Conservation (phyloP, 2,888 invertebrate species). For the Serripes groenlandicus region DNA sequence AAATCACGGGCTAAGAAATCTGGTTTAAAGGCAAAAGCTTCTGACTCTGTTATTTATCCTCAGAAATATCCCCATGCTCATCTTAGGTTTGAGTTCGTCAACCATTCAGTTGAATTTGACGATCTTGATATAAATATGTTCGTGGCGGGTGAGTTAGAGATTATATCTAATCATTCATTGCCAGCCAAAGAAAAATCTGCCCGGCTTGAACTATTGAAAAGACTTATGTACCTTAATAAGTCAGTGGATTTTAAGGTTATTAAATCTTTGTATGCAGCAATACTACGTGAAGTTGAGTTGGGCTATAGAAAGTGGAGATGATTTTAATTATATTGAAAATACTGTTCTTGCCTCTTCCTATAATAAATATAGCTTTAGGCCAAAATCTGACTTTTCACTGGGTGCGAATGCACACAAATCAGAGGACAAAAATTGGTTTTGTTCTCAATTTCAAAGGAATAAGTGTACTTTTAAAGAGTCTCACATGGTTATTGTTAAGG, state of each 20-base stretch:
- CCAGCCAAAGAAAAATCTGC: not conserved
- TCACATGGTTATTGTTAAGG: not conserved
- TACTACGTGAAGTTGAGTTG: not conserved
- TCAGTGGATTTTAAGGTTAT: not conserved
- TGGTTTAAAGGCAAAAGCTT: not conserved
- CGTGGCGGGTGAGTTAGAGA: constrained; percentile 8
- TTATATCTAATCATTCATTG: not conserved
- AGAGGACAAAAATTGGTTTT: not conserved
- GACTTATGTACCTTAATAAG: not conserved
- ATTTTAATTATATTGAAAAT: constrained; percentile 3
- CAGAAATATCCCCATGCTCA: constrained; percentile 4
- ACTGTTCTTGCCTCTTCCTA: constrained; percentile 1
- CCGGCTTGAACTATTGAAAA: not conserved
- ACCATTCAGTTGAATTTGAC: not conserved
- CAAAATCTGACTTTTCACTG: not conserved
- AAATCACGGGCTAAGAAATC: no score
- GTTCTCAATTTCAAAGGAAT: not conserved
- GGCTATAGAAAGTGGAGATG: not conserved
- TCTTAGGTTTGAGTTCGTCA: not conserved
- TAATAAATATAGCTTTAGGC: not conserved
- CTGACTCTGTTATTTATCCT: not conserved
- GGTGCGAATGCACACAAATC: not conserved
- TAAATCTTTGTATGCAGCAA: constrained; percentile 2
- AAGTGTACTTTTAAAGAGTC: not conserved
- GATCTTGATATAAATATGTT: constrained; percentile 1